Percentiles rank a stretch among this genome's conserved stretches.
These are phyloP conservation scores for Hemaris fuciformis DNA, from an alignment of 2,888 invertebrate species.

Conservation along the genomic window DNA sequence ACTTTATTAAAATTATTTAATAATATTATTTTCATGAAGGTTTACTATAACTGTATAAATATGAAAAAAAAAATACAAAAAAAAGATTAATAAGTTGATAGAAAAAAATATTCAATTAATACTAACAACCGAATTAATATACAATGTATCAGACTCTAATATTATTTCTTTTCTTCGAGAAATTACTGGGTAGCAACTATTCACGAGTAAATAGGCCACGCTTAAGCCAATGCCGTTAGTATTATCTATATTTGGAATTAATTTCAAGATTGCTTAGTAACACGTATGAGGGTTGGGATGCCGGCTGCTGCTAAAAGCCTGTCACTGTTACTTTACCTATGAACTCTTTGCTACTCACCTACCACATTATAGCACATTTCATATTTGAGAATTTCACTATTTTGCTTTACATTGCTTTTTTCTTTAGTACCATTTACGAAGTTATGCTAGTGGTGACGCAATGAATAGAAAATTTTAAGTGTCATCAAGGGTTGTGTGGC, in stretches of 20 bases:
- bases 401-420: neutral
- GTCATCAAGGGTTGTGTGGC: slow-evolving; percentile 22
- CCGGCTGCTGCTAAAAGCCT: slow-evolving; percentile 46
- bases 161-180: neutral
- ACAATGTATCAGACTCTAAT: neutral
- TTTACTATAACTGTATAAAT: too few relatives aligned
- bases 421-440: neutral
- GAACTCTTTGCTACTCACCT: slow-evolving; percentile 16
- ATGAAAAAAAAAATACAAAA: too few relatives aligned
- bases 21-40: too few relatives aligned
- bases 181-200: neutral
- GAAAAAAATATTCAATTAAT: too few relatives aligned
- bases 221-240: neutral
- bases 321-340: slow-evolving; percentile 40
- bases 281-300: slow-evolving; percentile 11
- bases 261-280: slow-evolving; percentile 8
- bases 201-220: neutral
- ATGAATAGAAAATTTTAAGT: neutral
- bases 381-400: neutral
- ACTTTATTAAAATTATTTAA: too few relatives aligned
- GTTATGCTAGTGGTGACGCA: neutral
- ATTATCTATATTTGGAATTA: neutral
- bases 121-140: neutral
- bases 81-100: too few relatives aligned
- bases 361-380: neutral